Base-by-base conservation (phyloP, 2,888 invertebrate genomes). In the Formica aserva region DNA sequence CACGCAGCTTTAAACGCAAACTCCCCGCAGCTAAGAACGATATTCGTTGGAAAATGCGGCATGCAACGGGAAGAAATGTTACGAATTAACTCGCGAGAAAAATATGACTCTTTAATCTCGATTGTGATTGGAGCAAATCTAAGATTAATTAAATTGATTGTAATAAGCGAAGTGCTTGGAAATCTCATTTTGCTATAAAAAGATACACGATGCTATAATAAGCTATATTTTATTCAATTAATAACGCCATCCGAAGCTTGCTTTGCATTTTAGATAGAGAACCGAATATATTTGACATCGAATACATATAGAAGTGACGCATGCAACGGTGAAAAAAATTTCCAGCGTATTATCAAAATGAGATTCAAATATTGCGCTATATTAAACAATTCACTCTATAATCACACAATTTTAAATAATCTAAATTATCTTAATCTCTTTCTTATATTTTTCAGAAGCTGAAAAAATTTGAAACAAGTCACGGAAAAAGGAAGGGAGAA, bases 361-460 rank as follows among this genome's bases (percentile, higher is more conserved):
- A 69, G 32, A 45, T 45, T 45, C n/a, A 35, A 6, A 69, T 22
- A 48, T 32, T n/a, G 6, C 35, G 5, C 15, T 29, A 48, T 5
- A 1, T 41, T 45, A 32, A 52, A 4, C 26, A 26, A 26, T 26
- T 26, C 26, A 26, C 26, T 26, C 1, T 26, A 26, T 26, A 26
- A 26, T 26, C 26, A 26, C 76, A 75, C 76, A 75, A 65, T 35
- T 57, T 48, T 66, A 41, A 41, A 65, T 63, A 63, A 78, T 74
- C 41, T 15, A 5, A n/a, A 48, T 48, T 48, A 29, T 26, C 15
- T 52, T 52, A 38, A 52, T 35, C n/a, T 35, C 5, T 65, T 41
- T 82, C 80, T 69, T 22, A 13, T 52, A 52, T 13, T 65, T 89
- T 89, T 75, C 85, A 90, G 86, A 32, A 66, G 22, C 83, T 65